These are phyloP conservation scores for Yponomeuta sedellus DNA, from an alignment of 2,888 invertebrate species.

Conservation along the genomic window DNA sequence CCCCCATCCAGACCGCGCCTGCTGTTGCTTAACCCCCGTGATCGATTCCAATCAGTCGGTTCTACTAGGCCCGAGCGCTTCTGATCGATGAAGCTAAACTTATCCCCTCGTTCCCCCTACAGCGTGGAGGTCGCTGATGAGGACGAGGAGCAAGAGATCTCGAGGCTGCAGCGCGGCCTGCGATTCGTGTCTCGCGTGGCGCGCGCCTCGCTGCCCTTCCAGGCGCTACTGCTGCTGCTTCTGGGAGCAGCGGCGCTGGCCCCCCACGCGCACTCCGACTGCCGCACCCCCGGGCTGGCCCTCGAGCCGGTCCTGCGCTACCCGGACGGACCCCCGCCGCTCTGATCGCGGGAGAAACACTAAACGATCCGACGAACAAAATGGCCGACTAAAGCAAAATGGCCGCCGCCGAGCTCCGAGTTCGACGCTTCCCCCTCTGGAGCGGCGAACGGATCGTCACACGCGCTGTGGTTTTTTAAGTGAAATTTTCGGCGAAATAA, in stretches of 20 bases:
- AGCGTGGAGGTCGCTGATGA: conserved; percentile 49
- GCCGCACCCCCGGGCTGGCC: conserved; percentile 87
- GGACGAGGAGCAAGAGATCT: conserved; percentile 42
- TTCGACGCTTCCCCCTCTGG: background rate
- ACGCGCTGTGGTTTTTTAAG: background rate
- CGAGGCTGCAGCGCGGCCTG: conserved; percentile 80
- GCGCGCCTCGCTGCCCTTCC: conserved; percentile 94
- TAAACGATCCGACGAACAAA: background rate
- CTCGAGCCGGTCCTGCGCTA: conserved; percentile 93
- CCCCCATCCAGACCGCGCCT: too few relatives aligned
- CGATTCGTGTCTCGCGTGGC: conserved; percentile 93
- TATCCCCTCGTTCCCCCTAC: conserved; percentile 17
- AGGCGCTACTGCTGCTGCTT: conserved; percentile 93
- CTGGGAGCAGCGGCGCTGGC: conserved; percentile 95
- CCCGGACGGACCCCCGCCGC: conserved; percentile 95
- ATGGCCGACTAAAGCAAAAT: background rate
- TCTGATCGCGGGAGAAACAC: conserved; percentile 67
- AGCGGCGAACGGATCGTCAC: background rate
- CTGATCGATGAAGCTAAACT: background rate
- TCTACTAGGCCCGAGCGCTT: too few relatives aligned
- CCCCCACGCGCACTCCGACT: conserved; percentile 89
- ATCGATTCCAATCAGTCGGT: too few relatives aligned
- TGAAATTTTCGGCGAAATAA: background rate
- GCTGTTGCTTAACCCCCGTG: too few relatives aligned
- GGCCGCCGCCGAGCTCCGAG: background rate